phyloP scores from a whole-genome alignment of 2,113 vertebrate genomes.

The Tiliqua scincoides region DNA sequence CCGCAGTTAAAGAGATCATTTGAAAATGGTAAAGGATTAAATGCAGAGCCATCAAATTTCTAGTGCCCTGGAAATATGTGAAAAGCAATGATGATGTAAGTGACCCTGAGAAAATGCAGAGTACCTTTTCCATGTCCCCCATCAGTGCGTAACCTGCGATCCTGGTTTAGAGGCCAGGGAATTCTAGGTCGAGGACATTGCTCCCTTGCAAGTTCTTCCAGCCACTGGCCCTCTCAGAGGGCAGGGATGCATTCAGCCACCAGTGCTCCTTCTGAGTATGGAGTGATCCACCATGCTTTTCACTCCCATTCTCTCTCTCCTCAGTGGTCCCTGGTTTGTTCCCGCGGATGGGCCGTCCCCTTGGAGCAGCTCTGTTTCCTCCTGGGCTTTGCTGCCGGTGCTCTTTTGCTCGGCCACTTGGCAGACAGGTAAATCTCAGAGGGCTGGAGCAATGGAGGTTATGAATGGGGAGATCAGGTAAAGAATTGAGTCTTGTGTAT shows the following conservation, averaged over 20 bases:
- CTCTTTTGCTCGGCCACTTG: constrained; percentile 81
- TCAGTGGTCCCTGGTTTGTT: constrained; percentile 91
- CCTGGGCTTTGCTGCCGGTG: constrained; percentile 84
- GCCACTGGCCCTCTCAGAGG: background rate
- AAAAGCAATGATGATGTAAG: background rate
- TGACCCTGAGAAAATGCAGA: background rate
- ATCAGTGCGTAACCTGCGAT: background rate
- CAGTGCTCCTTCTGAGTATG: too few relatives aligned
- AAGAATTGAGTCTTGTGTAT: background rate
- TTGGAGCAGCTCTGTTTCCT: constrained; percentile 91
- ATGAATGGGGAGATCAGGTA: background rate
- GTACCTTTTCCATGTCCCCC: background rate
- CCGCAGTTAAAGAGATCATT: too few relatives aligned
- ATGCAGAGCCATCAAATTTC: too few relatives aligned
- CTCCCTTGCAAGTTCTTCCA: background rate
- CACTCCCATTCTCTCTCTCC: background rate
- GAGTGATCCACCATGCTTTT: too few relatives aligned
- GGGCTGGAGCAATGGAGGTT: background rate
- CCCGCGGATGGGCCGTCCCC: constrained; percentile 87
- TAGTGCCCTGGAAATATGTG: background rate
- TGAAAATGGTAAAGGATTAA: too few relatives aligned
- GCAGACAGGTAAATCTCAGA: constrained; percentile 84
- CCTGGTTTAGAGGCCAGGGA: background rate
- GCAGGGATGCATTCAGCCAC: background rate
- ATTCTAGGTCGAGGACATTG: background rate